A percentile compares a stretch with the other conserved stretches of the same genome.
Evolutionary conservation across 2,888 invertebrate species (phyloP).

Genomic region (Papilio protenor): DNA sequence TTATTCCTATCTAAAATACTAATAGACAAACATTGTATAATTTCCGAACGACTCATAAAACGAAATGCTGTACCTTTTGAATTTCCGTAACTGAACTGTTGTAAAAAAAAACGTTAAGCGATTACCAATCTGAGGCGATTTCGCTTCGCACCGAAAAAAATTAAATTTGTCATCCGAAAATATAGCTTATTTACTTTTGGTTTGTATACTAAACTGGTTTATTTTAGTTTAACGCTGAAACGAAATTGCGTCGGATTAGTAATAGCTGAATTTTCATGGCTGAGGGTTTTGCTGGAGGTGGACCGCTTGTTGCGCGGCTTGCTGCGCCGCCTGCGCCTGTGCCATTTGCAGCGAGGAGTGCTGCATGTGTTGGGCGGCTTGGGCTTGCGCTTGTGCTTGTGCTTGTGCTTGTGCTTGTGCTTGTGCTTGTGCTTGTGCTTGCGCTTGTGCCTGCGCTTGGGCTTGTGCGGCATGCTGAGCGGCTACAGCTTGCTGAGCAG

Average conservation of each 20-base stretch:
- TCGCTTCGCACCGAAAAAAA: constrained; percentile 62
- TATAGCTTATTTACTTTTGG: constrained; percentile 39
- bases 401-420: constrained; percentile 54
- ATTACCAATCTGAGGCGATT: constrained; percentile 81
- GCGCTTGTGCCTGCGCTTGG: constrained; percentile 62
- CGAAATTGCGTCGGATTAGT: constrained; percentile 87
- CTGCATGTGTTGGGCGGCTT: constrained; percentile 54
- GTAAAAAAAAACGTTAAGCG: constrained; percentile 50
- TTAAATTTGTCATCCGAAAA: constrained; percentile 54
- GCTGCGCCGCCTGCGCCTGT: constrained; percentile 69
- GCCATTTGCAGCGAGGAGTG: constrained; percentile 55
- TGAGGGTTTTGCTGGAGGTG: constrained; percentile 84
- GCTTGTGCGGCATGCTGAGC: constrained; percentile 61
- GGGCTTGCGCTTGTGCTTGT: constrained; percentile 53
- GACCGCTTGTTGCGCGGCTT: constrained; percentile 82
- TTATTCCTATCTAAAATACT: constrained; percentile 74
- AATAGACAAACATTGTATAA: constrained; percentile 55
- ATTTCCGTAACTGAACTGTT: constrained; percentile 53
- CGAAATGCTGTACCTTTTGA: constrained; percentile 55
- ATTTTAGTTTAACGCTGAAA: constrained; percentile 46
- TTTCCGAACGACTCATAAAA: constrained; percentile 46
- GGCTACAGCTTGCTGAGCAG: constrained; percentile 59
- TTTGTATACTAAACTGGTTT: constrained; percentile 37
- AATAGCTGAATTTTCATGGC: constrained; percentile 92
- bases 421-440: constrained; percentile 44